phyloP scores from a whole-genome alignment of 2,113 vertebrate genomes.

The Ardeotis arabs region DNA sequence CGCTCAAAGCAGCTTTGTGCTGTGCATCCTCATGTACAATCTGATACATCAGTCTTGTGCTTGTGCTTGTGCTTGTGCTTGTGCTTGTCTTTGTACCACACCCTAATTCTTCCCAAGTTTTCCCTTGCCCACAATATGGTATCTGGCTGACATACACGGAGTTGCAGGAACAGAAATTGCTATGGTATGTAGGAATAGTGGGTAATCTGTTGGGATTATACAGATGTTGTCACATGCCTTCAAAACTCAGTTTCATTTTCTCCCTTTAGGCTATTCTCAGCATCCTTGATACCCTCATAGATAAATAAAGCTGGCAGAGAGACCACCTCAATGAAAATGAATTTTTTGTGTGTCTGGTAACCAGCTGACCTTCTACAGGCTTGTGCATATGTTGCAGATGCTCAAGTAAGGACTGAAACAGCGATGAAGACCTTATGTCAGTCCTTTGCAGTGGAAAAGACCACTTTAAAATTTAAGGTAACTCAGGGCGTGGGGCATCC shows the following conservation, averaged over 20 bases:
- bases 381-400: neutral
- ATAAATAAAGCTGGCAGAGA: neutral
- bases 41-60: neutral
- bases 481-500: neutral
- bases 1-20: neutral
- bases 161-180: neutral
- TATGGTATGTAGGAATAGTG: neutral
- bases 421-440: fast-evolving
- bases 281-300: neutral
- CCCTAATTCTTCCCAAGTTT: neutral
- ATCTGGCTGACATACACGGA: neutral
- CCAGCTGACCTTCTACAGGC: neutral
- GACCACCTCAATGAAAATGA: neutral
- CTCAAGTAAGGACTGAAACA: neutral
- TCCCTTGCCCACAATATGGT: neutral
- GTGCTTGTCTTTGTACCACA: neutral
- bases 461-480: neutral
- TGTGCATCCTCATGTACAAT: fast-evolving
- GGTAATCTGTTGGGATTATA: neutral
- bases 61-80: neutral
- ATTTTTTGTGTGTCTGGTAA: neutral
- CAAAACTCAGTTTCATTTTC: conserved; percentile 17
- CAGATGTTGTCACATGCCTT: neutral
- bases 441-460: neutral
- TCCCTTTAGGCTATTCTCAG: neutral